Conservation (phyloP, 2,888 invertebrate genomes). For the Zygaena filipendulae region DNA sequence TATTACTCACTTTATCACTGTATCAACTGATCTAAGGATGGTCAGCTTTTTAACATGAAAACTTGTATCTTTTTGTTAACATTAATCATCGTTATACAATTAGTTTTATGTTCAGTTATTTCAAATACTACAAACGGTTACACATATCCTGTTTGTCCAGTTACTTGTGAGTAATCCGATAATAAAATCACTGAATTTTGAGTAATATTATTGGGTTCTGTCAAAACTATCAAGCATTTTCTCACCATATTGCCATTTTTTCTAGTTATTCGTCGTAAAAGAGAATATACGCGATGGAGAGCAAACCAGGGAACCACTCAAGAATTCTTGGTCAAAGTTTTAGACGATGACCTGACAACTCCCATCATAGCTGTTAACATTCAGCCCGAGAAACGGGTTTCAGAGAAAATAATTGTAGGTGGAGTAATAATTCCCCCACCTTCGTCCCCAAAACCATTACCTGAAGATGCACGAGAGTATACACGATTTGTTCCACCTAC, state of each 20-base stretch:
- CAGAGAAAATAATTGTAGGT: conserved; percentile 44
- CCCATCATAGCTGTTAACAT: conserved; percentile 43
- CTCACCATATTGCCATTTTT: too few relatives aligned
- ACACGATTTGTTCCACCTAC: conserved; percentile 44
- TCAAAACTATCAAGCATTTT: too few relatives aligned
- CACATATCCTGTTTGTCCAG: conserved; percentile 28
- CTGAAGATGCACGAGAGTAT: conserved; percentile 29
- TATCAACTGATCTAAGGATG: too few relatives aligned
- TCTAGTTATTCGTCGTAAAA: conserved; percentile 42
- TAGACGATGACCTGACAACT: conserved; percentile 44
- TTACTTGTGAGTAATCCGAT: conserved; percentile 32
- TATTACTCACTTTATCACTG: too few relatives aligned
- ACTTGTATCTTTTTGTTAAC: conserved; percentile 45
- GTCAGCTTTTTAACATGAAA: conserved; percentile 48
- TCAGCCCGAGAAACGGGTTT: conserved; percentile 26
- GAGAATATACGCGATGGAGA: conserved; percentile 54
- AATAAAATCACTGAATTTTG: neutral
- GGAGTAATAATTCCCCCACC: conserved; percentile 34
- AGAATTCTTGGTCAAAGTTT: conserved; percentile 55
- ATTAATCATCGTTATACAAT: conserved; percentile 40
- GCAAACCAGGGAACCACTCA: conserved; percentile 33
- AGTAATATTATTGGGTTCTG: too few relatives aligned
- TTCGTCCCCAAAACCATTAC: conserved; percentile 11
- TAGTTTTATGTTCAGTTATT: conserved; percentile 27
- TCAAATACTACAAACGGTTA: conserved; percentile 32